A percentile compares a stretch with the other conserved stretches of the same genome.
phyloP scores from a whole-genome alignment of 2,888 invertebrate species.

The Cremastinae sp. region DNA sequence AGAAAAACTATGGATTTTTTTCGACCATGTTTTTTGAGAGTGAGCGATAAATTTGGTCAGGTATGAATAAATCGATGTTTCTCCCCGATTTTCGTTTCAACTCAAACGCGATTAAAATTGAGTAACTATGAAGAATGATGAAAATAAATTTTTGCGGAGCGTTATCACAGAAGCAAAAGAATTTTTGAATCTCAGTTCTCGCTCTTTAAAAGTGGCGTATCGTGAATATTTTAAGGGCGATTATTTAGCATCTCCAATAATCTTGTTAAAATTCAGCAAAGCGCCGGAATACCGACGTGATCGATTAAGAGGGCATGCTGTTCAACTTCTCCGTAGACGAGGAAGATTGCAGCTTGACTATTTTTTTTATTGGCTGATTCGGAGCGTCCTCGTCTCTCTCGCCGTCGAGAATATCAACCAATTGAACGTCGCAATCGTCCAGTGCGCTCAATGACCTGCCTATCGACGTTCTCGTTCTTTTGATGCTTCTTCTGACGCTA shows the following conservation, averaged over 20 bases:
- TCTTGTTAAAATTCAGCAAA: constrained; percentile 13
- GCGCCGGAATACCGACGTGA: constrained; percentile 13
- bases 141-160: constrained; percentile 18
- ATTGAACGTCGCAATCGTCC: constrained; percentile 60
- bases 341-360: constrained; percentile 54
- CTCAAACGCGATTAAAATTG: constrained; percentile 27
- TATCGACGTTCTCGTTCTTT: constrained; percentile 59
- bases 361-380: constrained; percentile 66
- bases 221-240: not conserved
- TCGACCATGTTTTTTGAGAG: not conserved
- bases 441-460: constrained; percentile 60
- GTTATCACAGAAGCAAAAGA: constrained; percentile 43
- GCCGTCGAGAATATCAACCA: constrained; percentile 61
- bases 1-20: not conserved
- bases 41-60: too few species aligned
- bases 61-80: not conserved
- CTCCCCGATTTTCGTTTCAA: not conserved
- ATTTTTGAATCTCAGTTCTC: constrained; percentile 35
- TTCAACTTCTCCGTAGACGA: constrained; percentile 67
- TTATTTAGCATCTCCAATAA: not conserved
- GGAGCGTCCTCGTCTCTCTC: constrained; percentile 66
- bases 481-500: constrained; percentile 53
- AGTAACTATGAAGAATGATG: not conserved
- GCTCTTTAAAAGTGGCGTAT: not conserved
- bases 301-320: constrained; percentile 63